Base-by-base conservation (phyloP, 1,140 invertebrate genomes). In the Tetramorium simillimum region DNA sequence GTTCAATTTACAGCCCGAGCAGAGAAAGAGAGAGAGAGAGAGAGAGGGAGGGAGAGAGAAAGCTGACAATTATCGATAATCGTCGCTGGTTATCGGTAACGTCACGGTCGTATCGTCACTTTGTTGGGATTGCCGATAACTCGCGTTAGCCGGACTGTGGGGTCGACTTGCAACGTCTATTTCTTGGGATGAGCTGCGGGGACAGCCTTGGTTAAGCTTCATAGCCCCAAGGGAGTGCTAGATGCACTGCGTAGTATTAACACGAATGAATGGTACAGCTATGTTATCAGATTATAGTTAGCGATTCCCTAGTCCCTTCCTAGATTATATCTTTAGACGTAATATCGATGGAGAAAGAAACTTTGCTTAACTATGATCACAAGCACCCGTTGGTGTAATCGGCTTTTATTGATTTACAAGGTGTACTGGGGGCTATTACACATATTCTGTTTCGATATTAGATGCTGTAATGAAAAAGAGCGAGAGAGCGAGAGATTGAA, bases 11-110 rank as follows among this genome's bases (percentile, higher is more conserved):
- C 69, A 84, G 53, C 14, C 69, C 18, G 18, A 14, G 46, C 49
- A 73, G 53, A 69, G 37, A 62, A 16, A 33, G 14, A 62, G 60
- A 28, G 65, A 67, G 65, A 58, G n/a, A 56, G 53, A 49, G 46
- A 49, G 46, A 16, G 9, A 49, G 46, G 60, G 67, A 67, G 16
- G 12, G 10, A 49, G 53, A 24, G 56, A 58, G 56, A 60, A 10
- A 46, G 43, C 43, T 75, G 80, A 84, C 80, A 84, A 84, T 84
- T 84, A 75, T 84, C 40, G 80, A 60, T 73, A 84, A 84, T 84
- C 69, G 53, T 73, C 69, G 37, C 80, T 43, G 33, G 69, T 73
- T 84, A 84, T 84, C 69, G 53, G 18, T 73, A 72, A 84, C 78
- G 78, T 81, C 78, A 81, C 51, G 33, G 63, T 62, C 18, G 69